A percentile compares a stretch with the other conserved stretches of the same genome.
These are phyloP conservation scores for Drosophila helvetica DNA, from an alignment of 2,888 invertebrate species.

Conservation along the genomic window DNA sequence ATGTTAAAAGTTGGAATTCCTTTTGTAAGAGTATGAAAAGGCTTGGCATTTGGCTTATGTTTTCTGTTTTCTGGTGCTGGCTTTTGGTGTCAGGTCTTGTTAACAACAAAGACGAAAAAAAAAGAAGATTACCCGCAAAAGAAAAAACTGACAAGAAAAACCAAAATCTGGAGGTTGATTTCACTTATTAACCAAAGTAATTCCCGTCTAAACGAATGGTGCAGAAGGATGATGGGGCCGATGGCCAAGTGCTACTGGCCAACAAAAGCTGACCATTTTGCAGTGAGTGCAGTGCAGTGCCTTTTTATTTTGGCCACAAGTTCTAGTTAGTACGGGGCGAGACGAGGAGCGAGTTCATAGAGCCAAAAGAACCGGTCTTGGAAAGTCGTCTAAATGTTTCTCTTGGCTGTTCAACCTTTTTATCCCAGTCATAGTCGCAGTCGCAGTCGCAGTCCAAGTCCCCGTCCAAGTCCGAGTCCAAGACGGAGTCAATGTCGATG, in stretches of 20 bases:
- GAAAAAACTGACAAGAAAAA: constrained; percentile 2
- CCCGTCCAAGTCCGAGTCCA: constrained; percentile 18
- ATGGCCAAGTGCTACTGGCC: constrained; percentile 31
- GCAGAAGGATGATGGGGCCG: constrained; percentile 23
- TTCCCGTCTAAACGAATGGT: constrained; percentile 8
- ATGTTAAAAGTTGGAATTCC: neutral
- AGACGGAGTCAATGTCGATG: constrained; percentile 33
- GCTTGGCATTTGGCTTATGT: neutral
- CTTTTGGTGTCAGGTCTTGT: neutral
- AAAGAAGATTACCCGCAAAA: neutral
- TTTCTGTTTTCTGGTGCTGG: neutral
- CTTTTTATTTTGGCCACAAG: constrained; percentile 33
- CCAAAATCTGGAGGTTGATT: constrained; percentile 1
- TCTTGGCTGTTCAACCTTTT: constrained; percentile 17
- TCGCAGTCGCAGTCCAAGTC: constrained; percentile 12
- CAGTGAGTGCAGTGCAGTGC: constrained; percentile 2
- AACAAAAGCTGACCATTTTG: constrained; percentile 24
- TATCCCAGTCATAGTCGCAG: constrained; percentile 31
- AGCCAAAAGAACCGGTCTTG: constrained; percentile 67
- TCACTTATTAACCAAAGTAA: constrained; percentile 17
- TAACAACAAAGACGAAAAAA: constrained; percentile 6
- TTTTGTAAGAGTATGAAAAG: neutral
- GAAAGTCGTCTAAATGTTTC: constrained; percentile 63
- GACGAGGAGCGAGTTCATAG: constrained; percentile 46
- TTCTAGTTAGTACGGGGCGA: constrained; percentile 35